Conservation (phyloP, 2,888 invertebrate species). For the Camptogramma bilineatum region DNA sequence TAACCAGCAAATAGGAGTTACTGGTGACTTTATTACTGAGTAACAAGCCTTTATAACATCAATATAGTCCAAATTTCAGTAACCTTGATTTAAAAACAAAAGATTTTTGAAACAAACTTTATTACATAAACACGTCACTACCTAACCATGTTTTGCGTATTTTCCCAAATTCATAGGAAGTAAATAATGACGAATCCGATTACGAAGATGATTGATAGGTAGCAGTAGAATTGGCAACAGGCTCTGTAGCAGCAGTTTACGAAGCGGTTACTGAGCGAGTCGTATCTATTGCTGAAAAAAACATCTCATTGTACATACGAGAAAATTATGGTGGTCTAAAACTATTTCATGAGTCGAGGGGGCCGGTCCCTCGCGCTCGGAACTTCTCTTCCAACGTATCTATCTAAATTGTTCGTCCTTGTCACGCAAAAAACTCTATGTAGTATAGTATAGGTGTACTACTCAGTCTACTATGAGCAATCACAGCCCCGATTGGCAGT, state of each 20-base stretch:
- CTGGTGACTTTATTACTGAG: no score
- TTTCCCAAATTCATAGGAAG: slow-evolving; percentile 33
- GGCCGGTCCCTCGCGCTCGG: no score
- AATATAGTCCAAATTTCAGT: background rate
- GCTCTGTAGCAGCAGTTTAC: slow-evolving; percentile 61
- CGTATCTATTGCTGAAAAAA: slow-evolving; percentile 45
- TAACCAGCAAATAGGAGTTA: no score
- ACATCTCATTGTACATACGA: background rate
- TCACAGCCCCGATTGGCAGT: no score
- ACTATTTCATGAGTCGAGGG: no score
- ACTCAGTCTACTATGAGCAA: no score
- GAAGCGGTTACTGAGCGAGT: slow-evolving; percentile 47
- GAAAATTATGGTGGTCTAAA: no score
- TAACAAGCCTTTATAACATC: no score
- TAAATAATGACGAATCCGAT: slow-evolving; percentile 50
- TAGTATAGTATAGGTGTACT: no score
- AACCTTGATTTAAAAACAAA: background rate
- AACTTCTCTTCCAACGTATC: no score
- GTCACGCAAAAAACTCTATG: no score
- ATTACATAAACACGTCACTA: background rate
- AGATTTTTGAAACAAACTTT: background rate
- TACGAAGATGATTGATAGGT: slow-evolving; percentile 56
- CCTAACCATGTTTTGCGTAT: background rate
- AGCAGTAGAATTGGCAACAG: slow-evolving; percentile 70
- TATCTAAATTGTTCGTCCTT: no score